Conservation (phyloP, 2,797 vertebrate species). For the Philypnodon macrostomus region DNA sequence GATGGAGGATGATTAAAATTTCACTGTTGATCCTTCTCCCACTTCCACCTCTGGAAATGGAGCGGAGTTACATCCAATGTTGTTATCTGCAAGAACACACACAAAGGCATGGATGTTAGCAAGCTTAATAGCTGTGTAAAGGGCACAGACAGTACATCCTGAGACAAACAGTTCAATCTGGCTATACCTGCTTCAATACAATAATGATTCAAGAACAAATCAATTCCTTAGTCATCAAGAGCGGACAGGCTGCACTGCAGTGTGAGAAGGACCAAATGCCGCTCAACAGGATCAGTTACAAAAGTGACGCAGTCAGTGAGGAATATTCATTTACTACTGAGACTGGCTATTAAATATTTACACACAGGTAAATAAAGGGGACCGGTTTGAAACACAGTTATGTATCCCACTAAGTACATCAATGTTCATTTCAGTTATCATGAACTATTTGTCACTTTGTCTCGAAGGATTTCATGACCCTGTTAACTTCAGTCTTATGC, state of each 20-base stretch:
- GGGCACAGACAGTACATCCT: neutral
- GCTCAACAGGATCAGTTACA: conserved; percentile 46
- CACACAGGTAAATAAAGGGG: conserved; percentile 13
- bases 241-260: conserved; percentile 4
- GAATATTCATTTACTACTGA: conserved; percentile 44
- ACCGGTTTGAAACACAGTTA: neutral
- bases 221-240: too few relatives aligned
- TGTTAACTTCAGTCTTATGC: conserved; percentile 36
- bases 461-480: conserved; percentile 25
- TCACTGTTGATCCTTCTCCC: conserved; percentile 32
- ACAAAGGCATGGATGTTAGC: conserved; percentile 17
- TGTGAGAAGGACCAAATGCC: conserved; percentile 25
- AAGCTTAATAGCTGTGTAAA: neutral
- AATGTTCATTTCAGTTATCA: too few relatives aligned
- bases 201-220: too few relatives aligned
- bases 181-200: too few relatives aligned
- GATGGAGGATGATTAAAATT: conserved; percentile 13
- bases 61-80: conserved; percentile 49
- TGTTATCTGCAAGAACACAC: conserved; percentile 54
- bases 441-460: neutral
- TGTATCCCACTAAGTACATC: neutral
- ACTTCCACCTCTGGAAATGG: conserved; percentile 43
- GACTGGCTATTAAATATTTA: conserved; percentile 64
- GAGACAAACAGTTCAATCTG: neutral
- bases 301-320: conserved; percentile 34